phyloP scores from a whole-genome alignment of 2,888 invertebrate species.

The Oxycera nigricornis region DNA sequence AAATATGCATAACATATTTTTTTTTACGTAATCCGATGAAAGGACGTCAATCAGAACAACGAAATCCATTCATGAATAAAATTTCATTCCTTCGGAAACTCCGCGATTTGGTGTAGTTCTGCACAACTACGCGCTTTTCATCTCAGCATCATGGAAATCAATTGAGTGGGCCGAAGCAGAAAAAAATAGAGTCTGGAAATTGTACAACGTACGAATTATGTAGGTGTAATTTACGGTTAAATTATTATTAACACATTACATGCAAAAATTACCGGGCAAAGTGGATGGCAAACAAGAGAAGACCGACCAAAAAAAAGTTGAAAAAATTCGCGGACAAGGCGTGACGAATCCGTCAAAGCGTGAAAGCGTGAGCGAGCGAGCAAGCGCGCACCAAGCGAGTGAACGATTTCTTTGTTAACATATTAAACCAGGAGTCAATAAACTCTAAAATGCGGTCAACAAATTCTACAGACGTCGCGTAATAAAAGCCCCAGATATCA shows the following conservation, averaged over 20 bases:
- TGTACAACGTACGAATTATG: background rate
- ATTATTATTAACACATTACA: constrained; percentile 18
- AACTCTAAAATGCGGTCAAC: constrained; percentile 32
- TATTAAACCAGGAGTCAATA: constrained; percentile 26
- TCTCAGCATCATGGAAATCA: no score
- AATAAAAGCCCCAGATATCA: constrained; percentile 30
- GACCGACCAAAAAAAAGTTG: background rate
- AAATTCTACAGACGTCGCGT: constrained; percentile 24
- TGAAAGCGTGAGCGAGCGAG: background rate
- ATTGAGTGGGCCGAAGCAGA: no score
- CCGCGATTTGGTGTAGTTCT: no score
- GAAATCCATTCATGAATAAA: no score
- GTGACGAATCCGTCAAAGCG: background rate
- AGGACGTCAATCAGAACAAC: no score
- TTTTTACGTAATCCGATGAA: no score
- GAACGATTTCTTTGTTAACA: constrained; percentile 26
- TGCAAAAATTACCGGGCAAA: constrained; percentile 16
- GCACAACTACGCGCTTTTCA: no score
- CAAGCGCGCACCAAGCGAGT: background rate
- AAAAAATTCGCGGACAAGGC: constrained; percentile 8
- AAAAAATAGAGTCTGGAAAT: no score
- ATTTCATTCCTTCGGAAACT: no score
- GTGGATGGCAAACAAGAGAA: background rate
- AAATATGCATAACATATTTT: no score
- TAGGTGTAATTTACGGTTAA: constrained; percentile 27